A percentile compares a stretch with the other conserved stretches of the same genome.
Evolutionary conservation across 2,113 vertebrate genomes (phyloP).

Genomic region (Meles meles): DNA sequence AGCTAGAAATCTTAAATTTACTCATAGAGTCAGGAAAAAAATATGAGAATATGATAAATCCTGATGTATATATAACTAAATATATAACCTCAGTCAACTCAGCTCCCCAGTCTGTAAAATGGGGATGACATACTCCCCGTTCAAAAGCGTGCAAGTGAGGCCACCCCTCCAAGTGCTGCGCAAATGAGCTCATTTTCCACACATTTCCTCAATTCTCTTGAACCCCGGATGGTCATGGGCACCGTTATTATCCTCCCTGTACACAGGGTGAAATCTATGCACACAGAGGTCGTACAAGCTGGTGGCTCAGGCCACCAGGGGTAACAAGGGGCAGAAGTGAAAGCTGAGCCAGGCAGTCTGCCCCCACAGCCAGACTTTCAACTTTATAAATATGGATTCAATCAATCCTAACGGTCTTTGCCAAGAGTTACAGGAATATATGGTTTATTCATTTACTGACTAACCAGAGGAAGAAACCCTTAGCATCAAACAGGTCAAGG

Average conservation of each 20-base stretch:
- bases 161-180: background rate
- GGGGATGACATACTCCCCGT: background rate
- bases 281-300: background rate
- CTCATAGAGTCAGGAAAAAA: background rate
- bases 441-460: background rate
- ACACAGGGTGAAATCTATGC: background rate
- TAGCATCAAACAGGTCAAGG: background rate
- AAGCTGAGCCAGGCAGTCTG: background rate
- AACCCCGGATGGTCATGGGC: no score
- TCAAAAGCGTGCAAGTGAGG: background rate
- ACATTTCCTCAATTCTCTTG: background rate
- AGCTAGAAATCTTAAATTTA: background rate
- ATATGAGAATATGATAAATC: background rate
- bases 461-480: background rate
- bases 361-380: background rate
- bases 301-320: background rate
- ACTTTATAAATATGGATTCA: background rate
- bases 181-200: background rate
- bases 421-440: background rate
- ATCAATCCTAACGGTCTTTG: background rate
- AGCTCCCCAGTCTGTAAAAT: background rate
- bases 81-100: background rate
- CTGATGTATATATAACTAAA: background rate
- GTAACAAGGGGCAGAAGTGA: background rate
- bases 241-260: no score